phyloP scores from a whole-genome alignment of 2,113 vertebrate genomes.

The Telmatochromis brichardi region DNA sequence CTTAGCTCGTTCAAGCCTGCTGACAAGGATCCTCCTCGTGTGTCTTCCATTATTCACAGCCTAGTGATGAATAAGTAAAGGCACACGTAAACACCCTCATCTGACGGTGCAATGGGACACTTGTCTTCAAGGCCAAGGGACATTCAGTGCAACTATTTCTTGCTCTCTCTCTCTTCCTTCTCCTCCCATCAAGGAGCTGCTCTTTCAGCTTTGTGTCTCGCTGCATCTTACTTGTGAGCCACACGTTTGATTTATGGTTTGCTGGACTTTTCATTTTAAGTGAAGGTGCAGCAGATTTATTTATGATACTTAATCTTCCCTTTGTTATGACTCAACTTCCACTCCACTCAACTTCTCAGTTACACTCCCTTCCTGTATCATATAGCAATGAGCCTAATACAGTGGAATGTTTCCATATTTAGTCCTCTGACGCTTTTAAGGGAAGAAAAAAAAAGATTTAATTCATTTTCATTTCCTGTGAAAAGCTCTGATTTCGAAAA shows the following conservation, averaged over 20 bases:
- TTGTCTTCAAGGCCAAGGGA: constrained; percentile 11
- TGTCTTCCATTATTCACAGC: constrained; percentile 26
- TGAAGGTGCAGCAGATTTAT: neutral
- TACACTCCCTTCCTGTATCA: constrained; percentile 2
- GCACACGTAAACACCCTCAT: constrained; percentile 9
- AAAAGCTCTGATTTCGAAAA: neutral
- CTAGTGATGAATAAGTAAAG: constrained; percentile 29
- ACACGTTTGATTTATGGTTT: neutral
- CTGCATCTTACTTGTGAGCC: neutral
- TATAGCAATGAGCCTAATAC: neutral
- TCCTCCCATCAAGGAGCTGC: neutral
- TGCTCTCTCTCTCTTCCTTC: neutral
- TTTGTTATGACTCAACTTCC: neutral
- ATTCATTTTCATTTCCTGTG: neutral
- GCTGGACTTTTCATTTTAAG: neutral
- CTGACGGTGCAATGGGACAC: constrained; percentile 21
- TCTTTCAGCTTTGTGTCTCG: neutral
- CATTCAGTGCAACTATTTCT: neutral
- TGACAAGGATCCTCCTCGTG: neutral
- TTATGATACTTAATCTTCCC: neutral
- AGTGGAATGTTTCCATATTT: constrained; percentile 16
- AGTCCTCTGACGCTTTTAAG: neutral
- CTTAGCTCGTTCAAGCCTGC: neutral
- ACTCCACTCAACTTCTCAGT: neutral
- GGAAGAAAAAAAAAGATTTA: neutral